Percentiles rank a stretch among this genome's conserved stretches.
Conservation (phyloP, 2,888 invertebrate genomes). For the Camptogramma bilineatum region DNA sequence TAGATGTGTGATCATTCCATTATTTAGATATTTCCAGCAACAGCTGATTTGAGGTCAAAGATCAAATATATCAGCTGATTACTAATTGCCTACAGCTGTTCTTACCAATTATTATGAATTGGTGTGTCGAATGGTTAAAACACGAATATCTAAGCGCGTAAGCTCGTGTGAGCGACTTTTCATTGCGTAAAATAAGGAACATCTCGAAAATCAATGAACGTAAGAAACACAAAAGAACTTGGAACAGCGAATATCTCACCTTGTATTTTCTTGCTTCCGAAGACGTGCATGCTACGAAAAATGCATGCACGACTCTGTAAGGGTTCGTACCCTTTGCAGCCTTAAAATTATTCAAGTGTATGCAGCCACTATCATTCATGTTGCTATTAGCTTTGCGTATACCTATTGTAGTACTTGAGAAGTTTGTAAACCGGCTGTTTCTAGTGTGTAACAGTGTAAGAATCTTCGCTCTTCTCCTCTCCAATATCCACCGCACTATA, state of each 20-base stretch:
- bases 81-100: constrained; percentile 46
- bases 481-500: constrained; percentile 11
- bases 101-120: constrained; percentile 17
- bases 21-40: constrained; percentile 39
- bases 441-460: constrained; percentile 12
- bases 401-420: not conserved
- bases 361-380: constrained; percentile 90
- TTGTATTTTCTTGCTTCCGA: constrained; percentile 92
- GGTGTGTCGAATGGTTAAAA: not conserved
- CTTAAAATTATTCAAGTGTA: constrained; percentile 92
- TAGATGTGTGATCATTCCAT: too few relatives aligned
- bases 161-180: not conserved
- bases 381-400: constrained; percentile 45
- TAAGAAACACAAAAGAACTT: constrained; percentile 30
- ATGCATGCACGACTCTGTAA: constrained; percentile 92
- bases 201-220: constrained; percentile 41
- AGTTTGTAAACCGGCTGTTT: constrained; percentile 51
- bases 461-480: not conserved
- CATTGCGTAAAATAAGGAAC: not conserved
- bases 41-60: constrained; percentile 79
- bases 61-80: constrained; percentile 79
- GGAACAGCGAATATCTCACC: constrained; percentile 80
- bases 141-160: not conserved
- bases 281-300: constrained; percentile 93
- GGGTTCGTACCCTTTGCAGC: constrained; percentile 90